A percentile compares a stretch with the other conserved stretches of the same genome.
Evolutionary conservation across 1,140 invertebrate genomes (phyloP).

Genomic region (Heterodera schachtii): DNA sequence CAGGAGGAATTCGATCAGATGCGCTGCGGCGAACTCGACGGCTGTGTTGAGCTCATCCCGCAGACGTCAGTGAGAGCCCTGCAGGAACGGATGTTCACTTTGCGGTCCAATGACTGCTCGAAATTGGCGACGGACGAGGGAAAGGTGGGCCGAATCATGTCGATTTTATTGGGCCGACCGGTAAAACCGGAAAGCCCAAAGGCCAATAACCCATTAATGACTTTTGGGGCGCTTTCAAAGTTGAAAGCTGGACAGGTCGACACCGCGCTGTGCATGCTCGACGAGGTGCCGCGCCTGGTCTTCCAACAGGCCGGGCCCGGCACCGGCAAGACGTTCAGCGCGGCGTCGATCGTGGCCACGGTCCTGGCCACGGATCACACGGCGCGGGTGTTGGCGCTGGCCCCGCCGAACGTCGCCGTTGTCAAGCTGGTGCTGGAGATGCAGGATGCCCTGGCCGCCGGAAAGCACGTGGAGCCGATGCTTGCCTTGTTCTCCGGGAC

Average conservation of each 20-base stretch:
- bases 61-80: background rate
- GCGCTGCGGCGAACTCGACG: background rate
- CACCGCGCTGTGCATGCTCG: background rate
- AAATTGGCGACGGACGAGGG: background rate
- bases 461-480: background rate
- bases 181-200: no score
- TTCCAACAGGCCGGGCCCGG: background rate
- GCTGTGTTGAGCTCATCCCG: background rate
- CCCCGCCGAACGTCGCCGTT: conserved; percentile 9
- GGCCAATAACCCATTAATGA: background rate
- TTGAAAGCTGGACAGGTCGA: background rate
- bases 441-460: background rate
- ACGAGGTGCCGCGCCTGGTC: background rate
- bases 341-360: background rate
- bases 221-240: background rate
- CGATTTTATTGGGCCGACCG: background rate
- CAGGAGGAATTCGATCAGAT: background rate
- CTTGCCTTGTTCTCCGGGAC: no score
- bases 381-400: background rate
- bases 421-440: conserved; percentile 7
- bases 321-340: background rate
- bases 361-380: background rate
- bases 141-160: background rate
- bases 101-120: background rate
- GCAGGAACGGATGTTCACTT: background rate